These are phyloP conservation scores for Cataglyphis cursor DNA, from an alignment of 2,888 invertebrate genomes.

Conservation along the genomic window DNA sequence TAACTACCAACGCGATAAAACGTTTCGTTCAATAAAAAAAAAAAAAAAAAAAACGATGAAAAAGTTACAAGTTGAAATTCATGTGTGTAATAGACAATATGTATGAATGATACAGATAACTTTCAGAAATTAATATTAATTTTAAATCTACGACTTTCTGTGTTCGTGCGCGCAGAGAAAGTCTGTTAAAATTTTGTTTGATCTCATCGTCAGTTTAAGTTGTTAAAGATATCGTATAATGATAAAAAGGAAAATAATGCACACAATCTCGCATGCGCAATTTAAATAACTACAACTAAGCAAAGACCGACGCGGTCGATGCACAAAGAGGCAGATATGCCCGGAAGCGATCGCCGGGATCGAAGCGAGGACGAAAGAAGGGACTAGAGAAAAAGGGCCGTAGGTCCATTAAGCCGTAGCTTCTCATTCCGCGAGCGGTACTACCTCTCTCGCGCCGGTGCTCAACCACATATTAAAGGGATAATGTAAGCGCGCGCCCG, in stretches of 20 bases:
- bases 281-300: conserved; percentile 21
- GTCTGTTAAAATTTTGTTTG: not conserved
- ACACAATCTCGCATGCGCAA: not conserved
- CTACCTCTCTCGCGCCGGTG: conserved; percentile 57
- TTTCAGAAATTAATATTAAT: not conserved
- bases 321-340: conserved; percentile 41
- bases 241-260: not conserved
- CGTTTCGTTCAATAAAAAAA: conserved; percentile 50
- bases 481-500: conserved; percentile 71
- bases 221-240: not conserved
- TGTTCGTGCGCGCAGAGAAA: not conserved
- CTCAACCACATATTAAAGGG: conserved; percentile 70
- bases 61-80: conserved; percentile 52
- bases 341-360: conserved; percentile 44
- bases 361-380: conserved; percentile 43
- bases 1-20: conserved; percentile 55
- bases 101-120: not conserved
- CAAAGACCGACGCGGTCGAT: conserved; percentile 13
- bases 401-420: conserved; percentile 51
- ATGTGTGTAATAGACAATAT: conserved; percentile 5
- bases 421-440: conserved; percentile 50
- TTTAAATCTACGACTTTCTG: not conserved
- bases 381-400: conserved; percentile 55
- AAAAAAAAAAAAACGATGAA: conserved; percentile 61
- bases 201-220: not conserved